Evolutionary conservation across 2,113 vertebrate genomes (phyloP).

Genomic region (Pluvialis apricaria): DNA sequence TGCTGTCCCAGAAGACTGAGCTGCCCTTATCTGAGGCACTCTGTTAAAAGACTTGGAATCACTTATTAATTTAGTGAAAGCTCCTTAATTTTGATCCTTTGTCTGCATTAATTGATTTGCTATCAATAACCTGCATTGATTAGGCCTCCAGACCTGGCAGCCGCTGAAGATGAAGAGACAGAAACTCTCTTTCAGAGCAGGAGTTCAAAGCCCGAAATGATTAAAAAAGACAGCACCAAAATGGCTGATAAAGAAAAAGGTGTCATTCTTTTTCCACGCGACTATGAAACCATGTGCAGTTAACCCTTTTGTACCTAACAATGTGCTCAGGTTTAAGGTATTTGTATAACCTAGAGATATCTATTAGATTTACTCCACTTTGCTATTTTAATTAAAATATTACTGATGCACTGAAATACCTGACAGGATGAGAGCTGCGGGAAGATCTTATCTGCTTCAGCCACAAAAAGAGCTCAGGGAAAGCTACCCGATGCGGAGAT

Average conservation of each 20-base stretch:
- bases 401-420: neutral
- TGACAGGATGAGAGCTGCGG: neutral
- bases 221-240: constrained; percentile 50
- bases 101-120: constrained; percentile 72
- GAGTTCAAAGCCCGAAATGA: constrained; percentile 61
- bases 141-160: constrained; percentile 59
- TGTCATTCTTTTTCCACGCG: constrained; percentile 7
- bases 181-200: constrained; percentile 46
- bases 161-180: constrained; percentile 43
- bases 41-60: constrained; percentile 65
- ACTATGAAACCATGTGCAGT: constrained; percentile 16
- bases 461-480: neutral
- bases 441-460: constrained; percentile 20
- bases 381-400: constrained; percentile 29
- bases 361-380: neutral
- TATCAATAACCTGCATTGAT: constrained; percentile 72
- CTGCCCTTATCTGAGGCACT: constrained; percentile 61
- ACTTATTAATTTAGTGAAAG: constrained; percentile 74
- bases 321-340: neutral
- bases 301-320: constrained; percentile 28
- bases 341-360: neutral
- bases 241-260: constrained; percentile 57
- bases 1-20: constrained; percentile 61
- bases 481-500: accelerated
- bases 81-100: constrained; percentile 65